phyloP scores from a whole-genome alignment of 2,113 vertebrate species.

The Indicator indicator region DNA sequence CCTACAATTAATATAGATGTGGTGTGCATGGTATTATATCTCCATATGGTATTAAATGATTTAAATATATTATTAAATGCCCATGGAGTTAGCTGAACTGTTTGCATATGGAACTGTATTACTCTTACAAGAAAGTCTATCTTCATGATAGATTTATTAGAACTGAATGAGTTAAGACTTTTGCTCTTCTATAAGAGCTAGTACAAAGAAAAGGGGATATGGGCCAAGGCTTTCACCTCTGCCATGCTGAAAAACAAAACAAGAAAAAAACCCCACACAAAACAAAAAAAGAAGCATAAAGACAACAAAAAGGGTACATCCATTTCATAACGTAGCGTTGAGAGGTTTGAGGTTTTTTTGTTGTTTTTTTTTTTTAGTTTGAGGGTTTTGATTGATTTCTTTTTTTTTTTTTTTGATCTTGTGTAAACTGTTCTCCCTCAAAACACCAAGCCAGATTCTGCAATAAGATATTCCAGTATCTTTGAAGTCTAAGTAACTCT shows the following conservation, averaged over 20 bases:
- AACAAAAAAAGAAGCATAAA: not conserved
- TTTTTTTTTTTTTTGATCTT: not conserved
- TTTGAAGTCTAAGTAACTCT: not conserved
- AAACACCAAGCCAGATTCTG: not conserved
- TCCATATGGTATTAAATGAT: not conserved
- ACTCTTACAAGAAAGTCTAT: not conserved
- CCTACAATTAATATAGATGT: not conserved
- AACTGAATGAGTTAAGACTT: not conserved
- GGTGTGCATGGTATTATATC: not conserved
- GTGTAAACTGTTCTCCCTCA: not conserved
- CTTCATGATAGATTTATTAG: slow-evolving; percentile 3
- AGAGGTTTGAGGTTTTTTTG: not conserved
- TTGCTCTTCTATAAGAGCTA: not conserved
- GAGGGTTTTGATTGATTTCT: fast-evolving
- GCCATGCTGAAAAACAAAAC: not conserved
- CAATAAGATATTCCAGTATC: not conserved
- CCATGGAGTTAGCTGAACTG: not conserved
- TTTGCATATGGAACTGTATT: not conserved
- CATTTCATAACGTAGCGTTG: not conserved
- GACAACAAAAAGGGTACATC: not conserved
- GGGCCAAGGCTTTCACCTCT: not conserved
- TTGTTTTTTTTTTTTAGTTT: not conserved
- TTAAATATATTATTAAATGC: slow-evolving; percentile 13
- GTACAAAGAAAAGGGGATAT: not conserved
- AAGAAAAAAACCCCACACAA: not conserved